Base-by-base conservation (phyloP, 2,797 vertebrate species). In the Typhlichthys subterraneus region DNA sequence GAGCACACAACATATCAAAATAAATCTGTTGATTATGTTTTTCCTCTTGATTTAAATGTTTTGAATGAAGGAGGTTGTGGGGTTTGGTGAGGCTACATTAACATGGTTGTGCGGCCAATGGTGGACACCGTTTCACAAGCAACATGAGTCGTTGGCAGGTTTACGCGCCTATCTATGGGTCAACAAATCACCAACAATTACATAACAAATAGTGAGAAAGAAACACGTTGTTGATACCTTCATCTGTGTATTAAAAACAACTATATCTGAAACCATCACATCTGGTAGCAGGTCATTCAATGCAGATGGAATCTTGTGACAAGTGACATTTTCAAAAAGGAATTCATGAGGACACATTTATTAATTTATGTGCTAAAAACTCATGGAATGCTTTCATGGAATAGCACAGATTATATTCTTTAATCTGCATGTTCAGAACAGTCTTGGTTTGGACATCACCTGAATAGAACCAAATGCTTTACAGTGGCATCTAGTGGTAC, bases 301-400 rank as follows among this genome's bases (percentile, higher is more conserved):
- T 54, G 60, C 14, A 29, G 63, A 46, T n/a, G 45, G 33, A 56
- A 55, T 57, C 45, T 33, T 38, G 47, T 65, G 31, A 59, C 7
- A 38, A 29, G 33, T 38, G 46, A 69, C 45, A 58, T 66, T 70
- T 84, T 50, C 33, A 38, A 38, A 38, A 80, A 76, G 52, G 59
- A 67, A 55, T 72, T 52, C 14, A 15, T 29, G 58, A 69, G 65
- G 68, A 51, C 8, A 38, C 56, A 59, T 75, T 60, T 60, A 59
- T 57, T 48, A 67, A 12, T 55, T 1, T 49, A 12, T 33, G 65
- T 65, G 57, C 38, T 66, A 13, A 66, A 53, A 65, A 73, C 67
- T 78, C 1, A 11, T 88, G 91, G 92, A 94, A 95, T 94, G 93
- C 87, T 82, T 91, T 84, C 82, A 90, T 77, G 77, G 77, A 74